Evolutionary conservation across 2,888 invertebrate genomes (phyloP).

Genomic region (Atethmia centrago): DNA sequence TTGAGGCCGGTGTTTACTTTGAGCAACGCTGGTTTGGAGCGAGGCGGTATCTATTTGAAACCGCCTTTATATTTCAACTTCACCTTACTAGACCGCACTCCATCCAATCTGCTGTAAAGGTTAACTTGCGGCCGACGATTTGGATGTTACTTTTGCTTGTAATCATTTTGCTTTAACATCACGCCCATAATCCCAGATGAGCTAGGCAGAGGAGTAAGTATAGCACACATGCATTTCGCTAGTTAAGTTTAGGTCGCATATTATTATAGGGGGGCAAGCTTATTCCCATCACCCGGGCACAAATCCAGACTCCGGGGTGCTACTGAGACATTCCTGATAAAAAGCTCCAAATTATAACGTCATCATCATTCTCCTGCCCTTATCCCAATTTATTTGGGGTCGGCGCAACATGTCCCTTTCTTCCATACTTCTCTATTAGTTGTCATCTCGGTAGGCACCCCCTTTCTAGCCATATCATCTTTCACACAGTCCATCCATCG

Average conservation of each 20-base stretch:
- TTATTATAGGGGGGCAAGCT: too few species aligned
- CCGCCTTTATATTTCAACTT: constrained; percentile 68
- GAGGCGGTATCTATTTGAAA: constrained; percentile 50
- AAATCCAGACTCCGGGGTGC: too few species aligned
- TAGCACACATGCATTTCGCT: background rate
- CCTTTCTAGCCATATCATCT: too few species aligned
- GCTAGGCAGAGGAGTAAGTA: too few species aligned
- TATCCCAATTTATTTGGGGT: too few species aligned
- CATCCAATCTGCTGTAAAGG: constrained; percentile 55
- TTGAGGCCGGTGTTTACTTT: constrained; percentile 45
- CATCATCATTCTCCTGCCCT: too few species aligned
- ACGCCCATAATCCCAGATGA: background rate
- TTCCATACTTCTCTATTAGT: too few species aligned
- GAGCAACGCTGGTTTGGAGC: constrained; percentile 39
- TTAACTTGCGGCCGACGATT: constrained; percentile 42
- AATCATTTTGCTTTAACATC: background rate
- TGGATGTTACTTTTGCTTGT: background rate
- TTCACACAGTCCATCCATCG: too few species aligned
- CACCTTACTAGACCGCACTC: constrained; percentile 58
- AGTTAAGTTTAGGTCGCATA: background rate
- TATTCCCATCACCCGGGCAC: background rate
- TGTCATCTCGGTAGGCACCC: too few species aligned
- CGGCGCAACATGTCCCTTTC: too few species aligned
- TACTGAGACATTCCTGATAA: too few species aligned
- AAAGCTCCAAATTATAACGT: too few species aligned